Base-by-base conservation (phyloP, 2,113 vertebrate species). In the Oncorhynchus tshawytscha region DNA sequence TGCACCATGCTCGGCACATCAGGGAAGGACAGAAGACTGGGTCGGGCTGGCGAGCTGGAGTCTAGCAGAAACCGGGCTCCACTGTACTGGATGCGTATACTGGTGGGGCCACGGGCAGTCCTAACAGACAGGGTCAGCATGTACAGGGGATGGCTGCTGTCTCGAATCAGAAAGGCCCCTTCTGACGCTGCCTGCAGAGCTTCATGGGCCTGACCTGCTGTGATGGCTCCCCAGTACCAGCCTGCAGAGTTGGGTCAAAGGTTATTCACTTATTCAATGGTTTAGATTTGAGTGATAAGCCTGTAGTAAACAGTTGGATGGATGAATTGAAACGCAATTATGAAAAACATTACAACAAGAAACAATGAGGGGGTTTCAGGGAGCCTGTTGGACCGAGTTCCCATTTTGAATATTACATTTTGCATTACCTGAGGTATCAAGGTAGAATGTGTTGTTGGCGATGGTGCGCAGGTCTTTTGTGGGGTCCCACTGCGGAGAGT, bases 221-320 rank as follows among this genome's bases (percentile, higher is more conserved):
- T 98, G 59, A 99, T 93, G 2, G 96, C 95, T 65, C 98, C 98
- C 98, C 98, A 99, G 79, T 99, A 99, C 97, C 97, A 99, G 29
- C 97, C 98, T 94, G 67, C 78, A 82, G 71, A 88, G 67, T 82
- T 31, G 95, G 76, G 9, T n/a, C 60, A 49, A 3, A 13, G 65
- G 25, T 67, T 31, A 64, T 57, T 57, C 16, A 39, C 31, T 18
- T 39, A 68, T 68, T 68, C 29, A 2, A 2, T 39, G n/a, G 54
- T 62, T n/a, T 22, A 62, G 8, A 62, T 62, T 62, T 62, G n/a
- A 22, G n/a, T 22, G 16, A 62, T 22, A 62, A 3, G n/a, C 2
- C 59, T 62, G 59, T 62, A 62, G n/a, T 62, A 9, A 16, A 54
- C 39, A 45, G 39, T 45, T 11, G 39, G 39, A 0, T 62, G n/a